Percentiles rank a stretch among this genome's conserved stretches.
phyloP scores from a whole-genome alignment of 1,140 invertebrate species.

The Ditylenchus dipsaci region DNA sequence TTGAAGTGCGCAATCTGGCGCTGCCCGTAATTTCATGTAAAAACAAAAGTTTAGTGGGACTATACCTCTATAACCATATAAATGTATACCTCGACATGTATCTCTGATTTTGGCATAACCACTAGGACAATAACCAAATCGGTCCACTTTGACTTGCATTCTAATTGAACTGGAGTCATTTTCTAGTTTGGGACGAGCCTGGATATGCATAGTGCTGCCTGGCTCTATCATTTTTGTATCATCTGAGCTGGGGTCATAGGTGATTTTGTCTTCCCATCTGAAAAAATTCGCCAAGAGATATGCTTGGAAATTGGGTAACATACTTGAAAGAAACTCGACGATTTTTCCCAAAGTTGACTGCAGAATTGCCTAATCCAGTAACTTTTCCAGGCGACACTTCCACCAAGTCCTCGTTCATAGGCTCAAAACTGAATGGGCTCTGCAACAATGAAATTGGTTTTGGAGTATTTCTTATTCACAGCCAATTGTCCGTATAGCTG shows the following conservation, averaged over 20 bases:
- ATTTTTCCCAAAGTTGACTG: constrained; percentile 33
- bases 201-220: constrained; percentile 28
- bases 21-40: too few relatives aligned
- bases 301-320: not conserved
- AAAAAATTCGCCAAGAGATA: constrained; percentile 5
- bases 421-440: constrained; percentile 19
- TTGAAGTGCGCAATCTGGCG: too few relatives aligned
- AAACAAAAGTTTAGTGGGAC: too few relatives aligned
- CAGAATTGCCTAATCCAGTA: constrained; percentile 30
- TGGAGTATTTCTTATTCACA: too few relatives aligned
- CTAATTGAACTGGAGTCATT: constrained; percentile 17
- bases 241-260: constrained; percentile 10
- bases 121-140: constrained; percentile 29
- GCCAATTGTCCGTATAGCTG: constrained; percentile 2
- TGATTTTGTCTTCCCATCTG: constrained; percentile 28
- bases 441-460: not conserved
- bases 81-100: constrained; percentile 31
- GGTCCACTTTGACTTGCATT: constrained; percentile 17
- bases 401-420: constrained; percentile 29
- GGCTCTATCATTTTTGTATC: constrained; percentile 1
- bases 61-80: too few relatives aligned
- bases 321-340: constrained; percentile 21
- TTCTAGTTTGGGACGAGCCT: constrained; percentile 6
- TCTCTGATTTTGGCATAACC: constrained; percentile 33
- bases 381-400: constrained; percentile 26